These are phyloP conservation scores for Passerculus sandwichensis DNA, from an alignment of 2,797 vertebrate species.

Conservation along the genomic window DNA sequence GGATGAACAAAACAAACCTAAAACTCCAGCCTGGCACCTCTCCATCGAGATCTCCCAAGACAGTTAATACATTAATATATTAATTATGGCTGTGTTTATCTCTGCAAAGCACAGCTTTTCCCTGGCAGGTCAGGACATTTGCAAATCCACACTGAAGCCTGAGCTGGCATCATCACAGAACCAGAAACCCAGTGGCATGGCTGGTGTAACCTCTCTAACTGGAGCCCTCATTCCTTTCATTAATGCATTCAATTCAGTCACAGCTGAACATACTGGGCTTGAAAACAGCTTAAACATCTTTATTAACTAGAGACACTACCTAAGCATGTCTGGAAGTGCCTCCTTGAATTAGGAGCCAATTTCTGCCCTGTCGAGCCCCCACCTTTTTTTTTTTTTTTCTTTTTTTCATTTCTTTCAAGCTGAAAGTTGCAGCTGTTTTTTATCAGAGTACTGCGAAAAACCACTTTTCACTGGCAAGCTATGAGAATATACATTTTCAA, in stretches of 20 bases:
- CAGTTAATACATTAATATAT: constrained; percentile 30
- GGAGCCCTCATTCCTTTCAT: not conserved
- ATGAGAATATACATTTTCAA: not conserved
- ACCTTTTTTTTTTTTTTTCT: not conserved
- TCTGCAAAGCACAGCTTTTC: constrained; percentile 7
- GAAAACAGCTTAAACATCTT: not conserved
- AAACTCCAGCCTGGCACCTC: not conserved
- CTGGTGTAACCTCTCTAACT: not conserved
- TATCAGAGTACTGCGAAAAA: not conserved
- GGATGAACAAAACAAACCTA: not conserved
- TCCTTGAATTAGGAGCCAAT: not conserved
- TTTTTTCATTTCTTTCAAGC: not conserved
- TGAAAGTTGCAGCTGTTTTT: not conserved
- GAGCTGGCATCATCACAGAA: not conserved
- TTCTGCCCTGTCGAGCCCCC: not conserved
- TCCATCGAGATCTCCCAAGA: not conserved
- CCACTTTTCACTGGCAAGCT: not conserved
- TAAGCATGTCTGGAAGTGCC: not conserved
- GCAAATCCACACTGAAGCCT: not conserved
- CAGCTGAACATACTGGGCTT: not conserved
- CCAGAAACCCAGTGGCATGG: accelerated
- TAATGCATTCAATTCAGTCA: not conserved
- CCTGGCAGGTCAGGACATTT: not conserved
- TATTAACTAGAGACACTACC: not conserved
- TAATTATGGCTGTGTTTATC: constrained; percentile 28